Evolutionary conservation across 2,113 vertebrate species (phyloP).

Genomic region (Hemibagrus wyckioides): DNA sequence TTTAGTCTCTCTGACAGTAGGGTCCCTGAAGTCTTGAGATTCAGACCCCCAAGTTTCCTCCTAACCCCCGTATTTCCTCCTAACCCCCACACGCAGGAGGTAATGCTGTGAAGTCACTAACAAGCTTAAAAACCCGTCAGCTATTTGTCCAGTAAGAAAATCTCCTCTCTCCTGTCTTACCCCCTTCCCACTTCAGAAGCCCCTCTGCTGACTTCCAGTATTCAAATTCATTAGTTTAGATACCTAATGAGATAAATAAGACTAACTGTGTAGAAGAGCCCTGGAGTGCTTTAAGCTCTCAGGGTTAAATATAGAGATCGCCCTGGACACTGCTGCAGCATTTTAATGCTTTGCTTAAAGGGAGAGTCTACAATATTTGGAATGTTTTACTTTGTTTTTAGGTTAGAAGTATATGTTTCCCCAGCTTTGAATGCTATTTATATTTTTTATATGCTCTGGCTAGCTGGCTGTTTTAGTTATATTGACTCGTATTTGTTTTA

Average conservation of each 20-base stretch:
- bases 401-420: neutral
- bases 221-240: constrained; percentile 97
- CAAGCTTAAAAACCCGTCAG: constrained; percentile 84
- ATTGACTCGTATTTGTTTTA: neutral
- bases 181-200: constrained; percentile 63
- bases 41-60: constrained; percentile 24
- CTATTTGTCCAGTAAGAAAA: constrained; percentile 88
- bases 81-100: constrained; percentile 44
- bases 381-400: neutral
- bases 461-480: neutral
- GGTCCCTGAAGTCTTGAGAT: constrained; percentile 1
- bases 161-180: constrained; percentile 75
- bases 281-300: constrained; percentile 73
- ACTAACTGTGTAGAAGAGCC: constrained; percentile 72
- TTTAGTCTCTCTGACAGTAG: constrained; percentile 29
- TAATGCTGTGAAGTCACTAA: constrained; percentile 77
- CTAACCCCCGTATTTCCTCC: constrained; percentile 11
- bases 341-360: neutral
- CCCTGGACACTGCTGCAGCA: constrained; percentile 50
- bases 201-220: constrained; percentile 79
- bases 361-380: neutral
- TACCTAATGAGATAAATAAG: constrained; percentile 94
- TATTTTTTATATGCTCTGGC: neutral
- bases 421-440: neutral
- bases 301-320: constrained; percentile 68